Evolutionary conservation across 2,888 invertebrate species (phyloP), one percentile per base, ranked within the genome.

Genomic region (Carpatolechia fugitivella): DNA sequence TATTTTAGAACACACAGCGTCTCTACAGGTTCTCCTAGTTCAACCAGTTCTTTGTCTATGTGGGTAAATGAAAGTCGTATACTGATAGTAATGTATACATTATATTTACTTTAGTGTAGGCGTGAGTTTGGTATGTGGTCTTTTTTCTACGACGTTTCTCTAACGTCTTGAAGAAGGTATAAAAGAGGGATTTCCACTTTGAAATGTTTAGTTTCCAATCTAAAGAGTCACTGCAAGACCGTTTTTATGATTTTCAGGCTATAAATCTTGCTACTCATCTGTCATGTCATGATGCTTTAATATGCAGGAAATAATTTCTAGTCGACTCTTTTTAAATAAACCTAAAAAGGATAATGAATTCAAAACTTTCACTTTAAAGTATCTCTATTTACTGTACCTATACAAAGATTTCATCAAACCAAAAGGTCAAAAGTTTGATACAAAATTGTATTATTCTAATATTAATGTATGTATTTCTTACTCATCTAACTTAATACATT

Each of bases 21-120:
- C 82, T 84, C 82, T 54, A 76, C 1, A 10, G 14, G 29, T 58
- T 60, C 70, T 63, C 16, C 44, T 75, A 58, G 81, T 66, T 74
- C 55, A 35, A 54, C 24, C 59, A 44, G 50, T 56, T 55, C 30
- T 54, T 31, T 55, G 18, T 0, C 40, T 57, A 77, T 83, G 69
- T 78, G 76, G 35, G 85, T 77, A 65, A 82, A 85, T 80, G 87
- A 89, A 88, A 88, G 88, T 80, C 77, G 67, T 83, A 56, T 87
- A 77, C 72, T 56, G 67, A 89, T 72, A 76, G 57, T 58, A 44
- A 53, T 63, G 75, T 87, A 75, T 49, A 49, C 59, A 82, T 74
- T 29, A 65, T 64, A 51, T 11, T 1, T 11, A 51, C 1, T 60
- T 14, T 1, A 24, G 59, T 30, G 86, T 84, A 68, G 77, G 77